Percentiles rank a stretch among this genome's conserved stretches.
Evolutionary conservation across 2,888 invertebrate genomes (phyloP).

Genomic region (Patella depressa): DNA sequence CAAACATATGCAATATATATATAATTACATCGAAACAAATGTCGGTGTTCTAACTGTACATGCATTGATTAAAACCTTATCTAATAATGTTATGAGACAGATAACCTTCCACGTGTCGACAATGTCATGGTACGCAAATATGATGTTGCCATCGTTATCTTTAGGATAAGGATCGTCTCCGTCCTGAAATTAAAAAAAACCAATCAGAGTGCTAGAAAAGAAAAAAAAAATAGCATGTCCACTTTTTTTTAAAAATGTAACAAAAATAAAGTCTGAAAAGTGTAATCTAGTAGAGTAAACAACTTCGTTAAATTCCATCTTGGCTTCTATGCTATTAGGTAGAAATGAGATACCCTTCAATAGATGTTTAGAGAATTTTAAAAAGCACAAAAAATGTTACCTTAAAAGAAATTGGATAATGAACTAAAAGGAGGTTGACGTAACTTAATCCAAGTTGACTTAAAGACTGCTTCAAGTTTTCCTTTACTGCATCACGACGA

Average conservation of each 20-base stretch:
- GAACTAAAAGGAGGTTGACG: constrained; percentile 89
- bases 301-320: too few species aligned
- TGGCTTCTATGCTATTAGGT: too few species aligned
- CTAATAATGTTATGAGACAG: too few species aligned
- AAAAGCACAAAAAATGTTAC: constrained; percentile 67
- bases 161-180: constrained; percentile 25
- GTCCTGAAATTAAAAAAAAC: constrained; percentile 3
- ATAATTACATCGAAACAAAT: too few species aligned
- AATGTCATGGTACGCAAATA: constrained; percentile 25
- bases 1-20: neutral
- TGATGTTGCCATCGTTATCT: constrained; percentile 23
- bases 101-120: constrained; percentile 58
- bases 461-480: constrained; percentile 79
- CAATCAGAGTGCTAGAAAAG: too few species aligned
- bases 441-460: constrained; percentile 81
- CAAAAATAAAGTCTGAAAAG: neutral
- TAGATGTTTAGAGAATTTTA: too few species aligned
- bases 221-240: too few species aligned
- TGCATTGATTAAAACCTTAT: too few species aligned
- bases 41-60: too few species aligned
- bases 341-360: too few species aligned
- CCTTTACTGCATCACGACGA: constrained; percentile 80
- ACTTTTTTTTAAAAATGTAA: too few species aligned
- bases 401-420: constrained; percentile 90
- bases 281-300: neutral